These are phyloP conservation scores for Opisthograptis luteolata DNA, from an alignment of 2,888 invertebrate genomes.

Conservation along the genomic window DNA sequence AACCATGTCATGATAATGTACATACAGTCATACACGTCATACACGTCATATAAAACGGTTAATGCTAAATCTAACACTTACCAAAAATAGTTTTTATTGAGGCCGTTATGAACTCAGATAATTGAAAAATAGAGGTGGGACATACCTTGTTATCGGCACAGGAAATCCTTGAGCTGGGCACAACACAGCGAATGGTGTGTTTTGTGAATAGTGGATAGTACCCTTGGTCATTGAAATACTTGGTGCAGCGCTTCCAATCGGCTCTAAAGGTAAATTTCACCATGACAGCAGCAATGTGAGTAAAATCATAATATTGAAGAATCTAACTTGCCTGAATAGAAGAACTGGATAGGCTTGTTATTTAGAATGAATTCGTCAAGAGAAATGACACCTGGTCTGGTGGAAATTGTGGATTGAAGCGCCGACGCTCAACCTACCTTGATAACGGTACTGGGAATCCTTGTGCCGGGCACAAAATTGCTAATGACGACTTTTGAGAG, in stretches of 20 bases:
- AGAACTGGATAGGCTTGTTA: not conserved
- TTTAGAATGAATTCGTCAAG: not conserved
- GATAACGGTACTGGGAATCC: constrained; percentile 86
- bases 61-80: constrained; percentile 1
- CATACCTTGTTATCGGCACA: constrained; percentile 31
- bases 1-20: not conserved
- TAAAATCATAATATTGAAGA: not conserved
- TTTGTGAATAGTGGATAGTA: constrained; percentile 65
- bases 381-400: not conserved
- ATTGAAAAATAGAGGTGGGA: not conserved
- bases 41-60: not conserved
- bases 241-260: constrained; percentile 75
- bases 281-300: not conserved
- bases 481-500: constrained; percentile 62
- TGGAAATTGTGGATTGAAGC: constrained; percentile 9
- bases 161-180: constrained; percentile 60
- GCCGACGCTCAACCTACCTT: constrained; percentile 85
- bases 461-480: constrained; percentile 81
- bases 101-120: not conserved
- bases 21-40: too few relatives aligned
- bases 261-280: constrained; percentile 58
- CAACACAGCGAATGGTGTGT: constrained; percentile 68
- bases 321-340: constrained; percentile 20
- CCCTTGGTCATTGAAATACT: constrained; percentile 81
- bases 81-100: not conserved